Evolutionary conservation across 1,140 invertebrate genomes (phyloP), one percentile per base, ranked within the genome.

Genomic region (Caenorhabditis inopinata): DNA sequence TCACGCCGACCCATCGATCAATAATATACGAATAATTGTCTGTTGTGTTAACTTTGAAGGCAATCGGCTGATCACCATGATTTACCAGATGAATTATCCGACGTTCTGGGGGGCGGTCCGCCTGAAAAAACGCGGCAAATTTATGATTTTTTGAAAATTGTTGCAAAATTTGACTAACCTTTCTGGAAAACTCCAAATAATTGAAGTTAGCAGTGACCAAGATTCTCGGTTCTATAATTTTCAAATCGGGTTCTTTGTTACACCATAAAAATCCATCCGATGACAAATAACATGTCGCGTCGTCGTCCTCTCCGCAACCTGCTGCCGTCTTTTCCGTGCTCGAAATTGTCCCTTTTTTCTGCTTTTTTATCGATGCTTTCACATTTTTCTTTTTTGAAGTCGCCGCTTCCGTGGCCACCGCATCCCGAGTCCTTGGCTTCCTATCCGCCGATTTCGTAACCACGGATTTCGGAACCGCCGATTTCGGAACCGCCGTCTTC

Each of bases 11-110:
- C 58, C 11, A 4, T 21, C n/a, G 32, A 68, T 68, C 58, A 23
- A 68, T 25, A 21, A 38, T 38, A 68, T 68, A 68, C 25, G 58
- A 68, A 14, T 14, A 68, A 3, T 68, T 68, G n/a, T 68, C 58
- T 21, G 58, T 68, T 0, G 32, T 38, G 7, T 68, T 7, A 6
- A 68, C 32, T 68, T 68, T 18, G 32, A 68, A 68, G 9, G 58
- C 58, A 18, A 68, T 21, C 7, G 58, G 58, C 18, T 68, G n/a
- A 11, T 68, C 58, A 9, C 58, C 58, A 68, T 68, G 58, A 68
- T 68, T 68, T n/a, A 68, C 23, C 1, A 68, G n/a, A 18, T 6
- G 7, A 6, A 68, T 1, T 6, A 12, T 2, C 12, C 58, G 58
- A 21, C 9, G 25, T 7, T 32, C 58, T 7, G 58, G 32, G 0